phyloP scores from a whole-genome alignment of 2,797 vertebrate genomes.

The Scleropages formosus region DNA sequence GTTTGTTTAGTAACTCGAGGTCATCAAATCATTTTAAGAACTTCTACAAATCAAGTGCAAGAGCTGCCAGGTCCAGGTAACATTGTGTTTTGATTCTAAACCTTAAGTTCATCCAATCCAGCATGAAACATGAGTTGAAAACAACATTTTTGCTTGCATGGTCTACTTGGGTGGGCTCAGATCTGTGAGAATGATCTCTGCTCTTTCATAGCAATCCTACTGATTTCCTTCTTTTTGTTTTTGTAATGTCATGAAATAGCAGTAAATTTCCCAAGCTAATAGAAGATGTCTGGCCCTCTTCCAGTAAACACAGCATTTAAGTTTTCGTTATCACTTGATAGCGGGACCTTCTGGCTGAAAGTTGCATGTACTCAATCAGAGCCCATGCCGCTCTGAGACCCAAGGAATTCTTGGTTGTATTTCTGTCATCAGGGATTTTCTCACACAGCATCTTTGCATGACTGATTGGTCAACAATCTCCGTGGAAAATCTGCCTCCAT shows the following conservation, averaged over 20 bases:
- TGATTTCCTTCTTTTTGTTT: no score
- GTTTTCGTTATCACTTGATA: conserved; percentile 8
- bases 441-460: not conserved
- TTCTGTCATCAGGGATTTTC: conserved; percentile 25
- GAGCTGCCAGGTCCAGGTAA: no score
- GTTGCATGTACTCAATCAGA: conserved; percentile 15
- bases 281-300: not conserved
- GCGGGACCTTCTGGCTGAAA: conserved; percentile 6
- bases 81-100: no score
- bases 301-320: conserved; percentile 14
- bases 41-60: no score
- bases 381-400: conserved; percentile 35
- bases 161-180: not conserved
- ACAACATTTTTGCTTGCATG: no score
- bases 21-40: no score
- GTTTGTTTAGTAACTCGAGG: not conserved
- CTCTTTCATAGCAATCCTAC: not conserved
- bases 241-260: no score
- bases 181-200: not conserved
- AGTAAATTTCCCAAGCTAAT: conserved; percentile 16
- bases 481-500: not conserved
- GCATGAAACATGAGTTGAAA: no score
- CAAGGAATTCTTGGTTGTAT: conserved; percentile 25
- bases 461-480: conserved; percentile 11
- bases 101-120: no score